Evolutionary conservation across 2,113 vertebrate genomes (phyloP).

Genomic region (Gallinago jamesoni): DNA sequence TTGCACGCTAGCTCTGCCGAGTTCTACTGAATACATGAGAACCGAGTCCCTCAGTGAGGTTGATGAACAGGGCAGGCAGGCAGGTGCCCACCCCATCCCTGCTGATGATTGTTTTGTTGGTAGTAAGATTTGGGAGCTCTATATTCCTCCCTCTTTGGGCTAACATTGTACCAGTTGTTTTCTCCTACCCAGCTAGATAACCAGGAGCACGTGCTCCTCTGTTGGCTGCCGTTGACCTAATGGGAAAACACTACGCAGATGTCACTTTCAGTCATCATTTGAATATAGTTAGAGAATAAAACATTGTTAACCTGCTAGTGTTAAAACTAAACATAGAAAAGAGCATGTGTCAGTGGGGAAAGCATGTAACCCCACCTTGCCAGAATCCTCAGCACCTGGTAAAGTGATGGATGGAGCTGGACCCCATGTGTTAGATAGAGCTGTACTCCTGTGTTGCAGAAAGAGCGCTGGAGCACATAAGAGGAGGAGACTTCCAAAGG

Average conservation of each 20-base stretch:
- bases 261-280: neutral
- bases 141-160: neutral
- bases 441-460: neutral
- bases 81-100: neutral
- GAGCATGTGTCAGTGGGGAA: neutral
- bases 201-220: neutral
- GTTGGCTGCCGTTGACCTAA: neutral
- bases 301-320: neutral
- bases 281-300: neutral
- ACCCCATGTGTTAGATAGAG: neutral
- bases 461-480: neutral
- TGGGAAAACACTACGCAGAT: neutral
- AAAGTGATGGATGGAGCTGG: neutral
- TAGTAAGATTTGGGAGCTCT: neutral
- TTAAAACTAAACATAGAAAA: neutral
- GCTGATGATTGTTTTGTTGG: neutral
- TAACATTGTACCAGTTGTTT: conserved; percentile 20
- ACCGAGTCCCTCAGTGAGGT: neutral
- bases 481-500: neutral
- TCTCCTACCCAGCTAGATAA: conserved; percentile 28
- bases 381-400: neutral
- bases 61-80: neutral
- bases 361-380: neutral
- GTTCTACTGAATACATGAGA: neutral
- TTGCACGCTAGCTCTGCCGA: neutral